Percentiles rank a stretch among this genome's conserved stretches.
These are phyloP conservation scores for Chanos chanos DNA, from an alignment of 2,797 vertebrate species.

Conservation along the genomic window DNA sequence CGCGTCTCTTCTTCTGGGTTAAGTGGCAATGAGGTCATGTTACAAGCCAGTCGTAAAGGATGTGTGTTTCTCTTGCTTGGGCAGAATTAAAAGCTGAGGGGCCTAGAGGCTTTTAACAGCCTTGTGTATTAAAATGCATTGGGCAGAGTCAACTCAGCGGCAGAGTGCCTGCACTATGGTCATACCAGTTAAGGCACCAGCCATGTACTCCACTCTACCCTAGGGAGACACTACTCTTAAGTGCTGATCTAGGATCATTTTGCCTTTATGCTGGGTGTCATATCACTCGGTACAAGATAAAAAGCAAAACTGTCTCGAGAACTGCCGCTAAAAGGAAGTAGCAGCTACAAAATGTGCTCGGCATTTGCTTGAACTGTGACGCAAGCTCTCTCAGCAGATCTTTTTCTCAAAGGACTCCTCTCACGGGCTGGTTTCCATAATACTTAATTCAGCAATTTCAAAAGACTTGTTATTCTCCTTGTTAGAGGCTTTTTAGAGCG, in stretches of 20 bases:
- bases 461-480: slow-evolving; percentile 13
- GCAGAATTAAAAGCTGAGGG: slow-evolving; percentile 54
- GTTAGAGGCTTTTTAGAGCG: slow-evolving; percentile 21
- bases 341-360: not conserved
- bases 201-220: slow-evolving; percentile 44
- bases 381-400: not conserved
- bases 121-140: slow-evolving; percentile 28
- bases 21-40: slow-evolving; percentile 57
- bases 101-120: slow-evolving; percentile 63
- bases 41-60: slow-evolving; percentile 62
- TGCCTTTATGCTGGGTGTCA: not conserved
- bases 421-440: slow-evolving; percentile 5
- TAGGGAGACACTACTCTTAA: not conserved
- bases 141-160: slow-evolving; percentile 49
- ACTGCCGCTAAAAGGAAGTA: not conserved
- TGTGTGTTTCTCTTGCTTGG: slow-evolving; percentile 33
- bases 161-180: slow-evolving; percentile 62
- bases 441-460: slow-evolving; percentile 22
- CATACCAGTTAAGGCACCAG: slow-evolving; percentile 60
- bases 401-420: slow-evolving; percentile 16
- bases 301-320: not conserved
- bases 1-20: slow-evolving; percentile 39
- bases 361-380: not conserved
- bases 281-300: not conserved
- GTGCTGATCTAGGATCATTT: not conserved